phyloP scores from a whole-genome alignment of 2,113 vertebrate genomes.

The Dipodomys stephensi region DNA sequence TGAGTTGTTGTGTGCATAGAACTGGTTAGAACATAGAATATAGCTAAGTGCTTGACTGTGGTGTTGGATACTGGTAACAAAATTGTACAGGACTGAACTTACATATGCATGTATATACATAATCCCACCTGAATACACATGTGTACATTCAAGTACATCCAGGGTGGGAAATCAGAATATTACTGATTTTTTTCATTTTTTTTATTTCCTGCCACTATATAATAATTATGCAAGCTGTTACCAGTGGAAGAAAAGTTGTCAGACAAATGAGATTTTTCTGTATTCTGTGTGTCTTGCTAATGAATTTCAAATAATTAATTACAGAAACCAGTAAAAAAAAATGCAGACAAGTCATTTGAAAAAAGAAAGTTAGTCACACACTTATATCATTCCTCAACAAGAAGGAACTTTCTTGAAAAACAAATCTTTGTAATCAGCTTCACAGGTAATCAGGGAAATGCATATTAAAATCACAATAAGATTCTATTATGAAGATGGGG shows the following conservation, averaged over 20 bases:
- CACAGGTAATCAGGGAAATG: neutral
- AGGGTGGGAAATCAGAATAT: neutral
- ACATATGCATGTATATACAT: accelerated
- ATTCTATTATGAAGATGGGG: neutral
- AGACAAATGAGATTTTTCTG: neutral
- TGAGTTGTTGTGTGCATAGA: neutral
- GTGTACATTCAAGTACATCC: neutral
- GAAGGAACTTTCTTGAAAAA: neutral
- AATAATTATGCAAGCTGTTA: neutral
- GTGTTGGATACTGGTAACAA: neutral
- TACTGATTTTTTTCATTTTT: neutral
- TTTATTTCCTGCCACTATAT: neutral
- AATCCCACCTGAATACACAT: neutral
- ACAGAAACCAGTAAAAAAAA: neutral
- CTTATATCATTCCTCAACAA: neutral
- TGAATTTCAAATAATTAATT: conserved; percentile 1
- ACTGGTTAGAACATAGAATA: neutral
- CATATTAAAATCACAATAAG: conserved; percentile 41
- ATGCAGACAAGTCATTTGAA: neutral
- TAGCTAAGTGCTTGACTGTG: neutral
- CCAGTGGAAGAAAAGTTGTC: neutral
- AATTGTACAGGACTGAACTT: neutral
- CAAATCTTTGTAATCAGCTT: neutral
- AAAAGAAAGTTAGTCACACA: conserved; percentile 7
- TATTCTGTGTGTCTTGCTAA: neutral